phyloP scores from a whole-genome alignment of 2,113 vertebrate species.

The Rhombomys opimus region DNA sequence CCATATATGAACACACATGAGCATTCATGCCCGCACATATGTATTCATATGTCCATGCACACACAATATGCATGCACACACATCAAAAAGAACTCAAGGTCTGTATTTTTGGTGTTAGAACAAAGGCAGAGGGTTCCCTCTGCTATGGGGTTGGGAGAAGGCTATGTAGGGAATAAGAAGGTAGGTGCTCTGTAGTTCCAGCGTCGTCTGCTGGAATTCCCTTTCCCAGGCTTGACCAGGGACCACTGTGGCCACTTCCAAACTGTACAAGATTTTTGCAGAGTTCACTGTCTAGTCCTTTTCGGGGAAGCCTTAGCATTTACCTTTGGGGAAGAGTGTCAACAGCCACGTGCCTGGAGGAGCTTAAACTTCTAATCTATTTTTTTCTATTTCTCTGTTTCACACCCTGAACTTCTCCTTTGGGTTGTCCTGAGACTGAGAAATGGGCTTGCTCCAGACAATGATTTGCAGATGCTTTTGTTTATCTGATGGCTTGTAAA shows the following conservation, averaged over 20 bases:
- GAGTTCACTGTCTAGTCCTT: not conserved
- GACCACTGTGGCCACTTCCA: not conserved
- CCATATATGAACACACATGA: not conserved
- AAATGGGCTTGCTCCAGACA: constrained; percentile 51
- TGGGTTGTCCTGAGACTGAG: not conserved
- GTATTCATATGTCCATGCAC: not conserved
- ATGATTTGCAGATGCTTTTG: constrained; percentile 57
- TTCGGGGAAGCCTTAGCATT: not conserved
- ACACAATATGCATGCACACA: not conserved
- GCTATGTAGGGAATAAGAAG: not conserved
- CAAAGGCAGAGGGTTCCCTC: not conserved
- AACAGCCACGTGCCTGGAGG: not conserved
- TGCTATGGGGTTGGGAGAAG: not conserved
- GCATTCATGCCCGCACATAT: not conserved
- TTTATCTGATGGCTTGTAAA: constrained; percentile 55
- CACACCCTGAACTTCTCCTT: constrained; percentile 39
- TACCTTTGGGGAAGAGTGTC: not conserved
- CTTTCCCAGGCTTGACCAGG: fast-evolving
- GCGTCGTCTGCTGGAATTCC: not conserved
- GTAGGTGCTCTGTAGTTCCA: not conserved
- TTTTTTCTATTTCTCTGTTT: constrained; percentile 2
- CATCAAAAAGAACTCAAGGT: not conserved
- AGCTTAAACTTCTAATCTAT: not conserved
- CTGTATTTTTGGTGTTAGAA: not conserved
- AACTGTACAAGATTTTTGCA: no score